Conservation (phyloP, 2,797 vertebrate genomes). For the Coregonus ussuriensis region DNA sequence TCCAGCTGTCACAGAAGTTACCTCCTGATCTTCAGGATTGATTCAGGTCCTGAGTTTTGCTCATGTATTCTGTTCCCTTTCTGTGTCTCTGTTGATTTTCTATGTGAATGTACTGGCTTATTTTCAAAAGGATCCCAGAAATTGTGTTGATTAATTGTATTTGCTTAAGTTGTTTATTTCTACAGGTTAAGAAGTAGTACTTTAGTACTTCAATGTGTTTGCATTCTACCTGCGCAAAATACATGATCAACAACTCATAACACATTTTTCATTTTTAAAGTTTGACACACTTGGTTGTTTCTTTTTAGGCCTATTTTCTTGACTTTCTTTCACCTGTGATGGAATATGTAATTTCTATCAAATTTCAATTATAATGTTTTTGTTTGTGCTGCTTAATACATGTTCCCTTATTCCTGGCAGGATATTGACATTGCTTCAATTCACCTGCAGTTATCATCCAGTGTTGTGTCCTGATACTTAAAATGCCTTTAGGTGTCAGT, state of each 20-base stretch:
- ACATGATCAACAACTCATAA: constrained; percentile 12
- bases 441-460: background rate
- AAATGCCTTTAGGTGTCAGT: constrained; percentile 5
- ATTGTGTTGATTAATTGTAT: constrained; percentile 8
- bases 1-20: constrained; percentile 39
- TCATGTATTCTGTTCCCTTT: constrained; percentile 7
- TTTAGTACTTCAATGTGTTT: constrained; percentile 60
- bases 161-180: constrained; percentile 14
- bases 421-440: constrained; percentile 2
- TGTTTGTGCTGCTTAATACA: constrained; percentile 9
- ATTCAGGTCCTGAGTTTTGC: constrained; percentile 42
- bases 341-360: background rate
- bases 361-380: background rate
- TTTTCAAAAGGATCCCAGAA: constrained; percentile 11
- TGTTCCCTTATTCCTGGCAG: background rate
- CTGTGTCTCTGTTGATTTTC: constrained; percentile 22
- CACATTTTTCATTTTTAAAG: background rate
- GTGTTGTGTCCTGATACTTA: constrained; percentile 7
- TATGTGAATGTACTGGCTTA: constrained; percentile 14
- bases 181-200: constrained; percentile 43
- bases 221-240: constrained; percentile 19
- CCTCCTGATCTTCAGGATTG: constrained; percentile 44
- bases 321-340: constrained; percentile 1
- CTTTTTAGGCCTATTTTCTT: background rate
- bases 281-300: constrained; percentile 10